A percentile compares a stretch with the other conserved stretches of the same genome.
Conservation (phyloP, 1,140 invertebrate genomes). For the Pissodes strobi region DNA sequence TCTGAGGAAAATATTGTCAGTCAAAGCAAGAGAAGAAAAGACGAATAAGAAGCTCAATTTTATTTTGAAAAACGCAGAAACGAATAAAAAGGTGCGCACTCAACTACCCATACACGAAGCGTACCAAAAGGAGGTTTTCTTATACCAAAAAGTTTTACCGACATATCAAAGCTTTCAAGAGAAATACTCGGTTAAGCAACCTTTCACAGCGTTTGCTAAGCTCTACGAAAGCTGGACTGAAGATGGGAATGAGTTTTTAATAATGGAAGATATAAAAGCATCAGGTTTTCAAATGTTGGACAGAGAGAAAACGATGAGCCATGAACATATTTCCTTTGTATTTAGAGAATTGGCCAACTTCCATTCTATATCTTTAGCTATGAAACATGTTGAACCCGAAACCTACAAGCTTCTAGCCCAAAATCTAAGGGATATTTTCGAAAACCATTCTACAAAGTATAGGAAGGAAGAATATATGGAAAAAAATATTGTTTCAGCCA, state of each 20-base stretch:
- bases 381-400: not conserved
- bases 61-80: slow-evolving; percentile 4
- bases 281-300: slow-evolving; percentile 1
- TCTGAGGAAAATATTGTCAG: not conserved
- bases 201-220: slow-evolving; percentile 1
- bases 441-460: not conserved
- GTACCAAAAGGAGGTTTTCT: not conserved
- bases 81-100: slow-evolving; percentile 1
- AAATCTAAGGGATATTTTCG: not conserved
- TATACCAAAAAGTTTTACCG: slow-evolving; percentile 17
- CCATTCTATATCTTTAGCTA: slow-evolving; percentile 23
- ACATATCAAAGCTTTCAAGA: not conserved
- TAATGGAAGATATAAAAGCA: slow-evolving; percentile 25
- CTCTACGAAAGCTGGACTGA: not conserved
- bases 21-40: not conserved
- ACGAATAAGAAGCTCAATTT: not conserved
- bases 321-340: not conserved
- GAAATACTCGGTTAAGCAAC: not conserved
- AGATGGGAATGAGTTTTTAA: slow-evolving; percentile 13
- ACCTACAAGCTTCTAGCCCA: not conserved
- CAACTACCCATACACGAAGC: not conserved
- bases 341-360: slow-evolving; percentile 18
- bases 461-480: not conserved
- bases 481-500: not conserved
- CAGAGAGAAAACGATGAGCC: slow-evolving; percentile 3